A percentile compares a stretch with the other conserved stretches of the same genome.
phyloP scores from a whole-genome alignment of 2,888 invertebrate genomes.

The Bombylius discolor region DNA sequence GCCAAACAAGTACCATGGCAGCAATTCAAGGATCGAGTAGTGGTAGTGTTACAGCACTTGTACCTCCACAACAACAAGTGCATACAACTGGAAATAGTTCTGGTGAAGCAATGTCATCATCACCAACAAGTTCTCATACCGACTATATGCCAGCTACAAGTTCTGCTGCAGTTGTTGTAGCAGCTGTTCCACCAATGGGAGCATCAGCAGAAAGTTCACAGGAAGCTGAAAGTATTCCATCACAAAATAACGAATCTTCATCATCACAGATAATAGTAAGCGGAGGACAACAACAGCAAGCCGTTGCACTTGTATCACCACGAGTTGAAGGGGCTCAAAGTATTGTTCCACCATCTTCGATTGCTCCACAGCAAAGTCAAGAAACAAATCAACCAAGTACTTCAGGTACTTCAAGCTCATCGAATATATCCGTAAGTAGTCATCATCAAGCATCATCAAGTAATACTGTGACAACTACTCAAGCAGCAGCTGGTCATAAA shows the following conservation, averaged over 20 bases:
- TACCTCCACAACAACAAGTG: constrained; percentile 49
- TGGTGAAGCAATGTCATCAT: constrained; percentile 45
- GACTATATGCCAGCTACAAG: constrained; percentile 81
- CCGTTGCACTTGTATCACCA: constrained; percentile 57
- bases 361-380: constrained; percentile 20
- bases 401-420: constrained; percentile 26
- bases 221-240: constrained; percentile 34
- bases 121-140: constrained; percentile 61
- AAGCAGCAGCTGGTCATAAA: constrained; percentile 41
- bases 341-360: constrained; percentile 23
- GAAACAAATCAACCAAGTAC: constrained; percentile 33
- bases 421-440: constrained; percentile 34
- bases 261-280: constrained; percentile 22
- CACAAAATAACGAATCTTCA: constrained; percentile 29
- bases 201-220: constrained; percentile 37
- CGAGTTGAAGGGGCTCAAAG: constrained; percentile 46
- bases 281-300: constrained; percentile 42
- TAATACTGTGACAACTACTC: constrained; percentile 55
- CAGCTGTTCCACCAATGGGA: constrained; percentile 51
- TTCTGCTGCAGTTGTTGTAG: constrained; percentile 47
- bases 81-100: constrained; percentile 39
- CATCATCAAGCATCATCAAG: constrained; percentile 44
- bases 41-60: constrained; percentile 39
- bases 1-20: constrained; percentile 42
- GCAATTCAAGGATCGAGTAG: constrained; percentile 22